phyloP scores from a whole-genome alignment of 2,888 invertebrate genomes.

The Drosophila heteroneura region DNA sequence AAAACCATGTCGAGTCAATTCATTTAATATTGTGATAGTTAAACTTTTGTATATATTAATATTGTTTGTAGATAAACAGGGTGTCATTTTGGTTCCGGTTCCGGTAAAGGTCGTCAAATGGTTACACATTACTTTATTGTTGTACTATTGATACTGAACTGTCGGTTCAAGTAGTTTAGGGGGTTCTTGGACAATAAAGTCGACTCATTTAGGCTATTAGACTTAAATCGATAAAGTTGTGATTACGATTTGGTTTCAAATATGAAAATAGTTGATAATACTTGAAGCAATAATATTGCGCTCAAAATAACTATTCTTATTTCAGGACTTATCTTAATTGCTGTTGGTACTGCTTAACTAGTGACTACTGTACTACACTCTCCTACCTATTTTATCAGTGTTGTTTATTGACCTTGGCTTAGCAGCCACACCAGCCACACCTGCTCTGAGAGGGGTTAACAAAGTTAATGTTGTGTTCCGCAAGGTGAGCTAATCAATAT shows the following conservation, averaged over 20 bases:
- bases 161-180: not conserved
- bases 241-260: not conserved
- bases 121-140: not conserved
- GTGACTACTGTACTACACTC: not conserved
- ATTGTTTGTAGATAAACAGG: not conserved
- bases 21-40: not conserved
- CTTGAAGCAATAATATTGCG: not conserved
- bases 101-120: not conserved
- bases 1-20: not conserved
- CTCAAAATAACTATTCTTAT: not conserved
- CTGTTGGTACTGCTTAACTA: not conserved
- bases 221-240: not conserved
- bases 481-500: slow-evolving; percentile 24
- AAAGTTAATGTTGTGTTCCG: slow-evolving; percentile 27
- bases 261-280: not conserved
- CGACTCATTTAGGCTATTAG: not conserved
- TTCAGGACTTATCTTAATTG: not conserved
- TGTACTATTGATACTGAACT: not conserved
- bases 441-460: slow-evolving; percentile 32
- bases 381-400: not conserved
- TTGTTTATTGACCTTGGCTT: slow-evolving; percentile 66
- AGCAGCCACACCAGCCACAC: slow-evolving; percentile 14
- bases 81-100: not conserved
- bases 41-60: not conserved
- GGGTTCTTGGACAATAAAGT: not conserved